phyloP scores from a whole-genome alignment of 2,113 vertebrate genomes.

The Pygoscelis adeliae region DNA sequence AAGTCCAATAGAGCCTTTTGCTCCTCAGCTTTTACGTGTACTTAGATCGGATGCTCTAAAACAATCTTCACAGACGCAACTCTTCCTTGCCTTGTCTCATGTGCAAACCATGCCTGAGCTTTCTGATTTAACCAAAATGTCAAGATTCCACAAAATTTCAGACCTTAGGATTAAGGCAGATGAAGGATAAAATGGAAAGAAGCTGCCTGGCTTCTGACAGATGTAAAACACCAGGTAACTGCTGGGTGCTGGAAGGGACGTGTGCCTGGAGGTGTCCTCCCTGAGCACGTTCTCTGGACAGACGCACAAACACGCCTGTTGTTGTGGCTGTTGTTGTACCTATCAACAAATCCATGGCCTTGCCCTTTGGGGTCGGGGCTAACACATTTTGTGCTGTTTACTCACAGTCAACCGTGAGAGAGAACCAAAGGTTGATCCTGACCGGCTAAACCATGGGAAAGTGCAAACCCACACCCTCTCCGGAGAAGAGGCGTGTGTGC shows the following conservation, averaged over 20 bases:
- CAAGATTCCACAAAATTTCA: background rate
- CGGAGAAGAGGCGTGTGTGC: rapidly evolving
- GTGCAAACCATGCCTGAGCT: rapidly evolving
- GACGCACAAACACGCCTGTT: background rate
- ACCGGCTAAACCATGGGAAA: background rate
- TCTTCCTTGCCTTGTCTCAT: background rate
- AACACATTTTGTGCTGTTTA: background rate
- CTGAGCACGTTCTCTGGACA: background rate
- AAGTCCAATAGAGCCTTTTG: background rate
- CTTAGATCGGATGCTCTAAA: background rate
- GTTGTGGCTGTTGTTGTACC: background rate
- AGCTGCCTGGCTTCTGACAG: background rate
- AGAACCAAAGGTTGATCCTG: background rate
- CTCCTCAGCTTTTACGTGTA: background rate
- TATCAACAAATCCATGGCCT: background rate
- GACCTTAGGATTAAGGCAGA: background rate
- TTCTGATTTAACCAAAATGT: background rate
- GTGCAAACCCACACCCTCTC: background rate
- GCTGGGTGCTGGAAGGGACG: background rate
- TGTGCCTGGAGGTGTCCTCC: background rate
- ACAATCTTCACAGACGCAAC: background rate
- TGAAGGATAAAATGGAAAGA: background rate
- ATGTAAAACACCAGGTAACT: background rate
- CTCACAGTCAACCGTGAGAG: background rate
- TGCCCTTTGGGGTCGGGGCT: background rate